phyloP scores from a whole-genome alignment of 2,888 invertebrate species.

The Gibbula magus region DNA sequence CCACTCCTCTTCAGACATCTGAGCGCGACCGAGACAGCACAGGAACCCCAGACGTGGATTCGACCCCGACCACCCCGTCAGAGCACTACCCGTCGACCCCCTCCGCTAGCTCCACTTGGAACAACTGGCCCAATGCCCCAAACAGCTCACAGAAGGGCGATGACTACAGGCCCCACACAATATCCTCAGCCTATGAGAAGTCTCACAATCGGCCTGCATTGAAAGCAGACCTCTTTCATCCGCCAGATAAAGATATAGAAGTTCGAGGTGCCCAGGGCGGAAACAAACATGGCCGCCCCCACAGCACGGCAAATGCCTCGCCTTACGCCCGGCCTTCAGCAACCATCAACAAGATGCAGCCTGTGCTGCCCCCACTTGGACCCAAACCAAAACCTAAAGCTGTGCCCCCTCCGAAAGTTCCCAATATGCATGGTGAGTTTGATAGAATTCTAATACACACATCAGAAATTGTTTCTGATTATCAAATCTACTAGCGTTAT shows the following conservation, averaged over 20 bases:
- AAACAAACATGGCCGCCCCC: slow-evolving; percentile 38
- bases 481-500: too few species aligned
- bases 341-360: slow-evolving; percentile 69
- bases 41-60: slow-evolving; percentile 58
- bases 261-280: slow-evolving; percentile 30
- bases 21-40: slow-evolving; percentile 48
- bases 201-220: slow-evolving; percentile 86
- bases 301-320: slow-evolving; percentile 45
- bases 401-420: slow-evolving; percentile 67
- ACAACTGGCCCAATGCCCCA: slow-evolving; percentile 71
- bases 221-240: slow-evolving; percentile 91
- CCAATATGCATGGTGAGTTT: slow-evolving; percentile 48
- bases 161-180: slow-evolving; percentile 90
- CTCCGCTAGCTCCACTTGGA: slow-evolving; percentile 72
- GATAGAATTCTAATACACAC: neutral
- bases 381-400: slow-evolving; percentile 68
- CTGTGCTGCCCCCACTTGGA: slow-evolving; percentile 68
- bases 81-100: slow-evolving; percentile 76
- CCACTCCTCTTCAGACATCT: slow-evolving; percentile 19
- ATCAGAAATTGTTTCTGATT: too few species aligned
- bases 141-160: slow-evolving; percentile 64
- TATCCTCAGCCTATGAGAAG: slow-evolving; percentile 92
- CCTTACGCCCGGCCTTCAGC: slow-evolving; percentile 62
- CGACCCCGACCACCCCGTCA: slow-evolving; percentile 77
- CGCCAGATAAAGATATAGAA: slow-evolving; percentile 78